Conservation (phyloP, 2,888 invertebrate species). For the Eustalomyia histrio region DNA sequence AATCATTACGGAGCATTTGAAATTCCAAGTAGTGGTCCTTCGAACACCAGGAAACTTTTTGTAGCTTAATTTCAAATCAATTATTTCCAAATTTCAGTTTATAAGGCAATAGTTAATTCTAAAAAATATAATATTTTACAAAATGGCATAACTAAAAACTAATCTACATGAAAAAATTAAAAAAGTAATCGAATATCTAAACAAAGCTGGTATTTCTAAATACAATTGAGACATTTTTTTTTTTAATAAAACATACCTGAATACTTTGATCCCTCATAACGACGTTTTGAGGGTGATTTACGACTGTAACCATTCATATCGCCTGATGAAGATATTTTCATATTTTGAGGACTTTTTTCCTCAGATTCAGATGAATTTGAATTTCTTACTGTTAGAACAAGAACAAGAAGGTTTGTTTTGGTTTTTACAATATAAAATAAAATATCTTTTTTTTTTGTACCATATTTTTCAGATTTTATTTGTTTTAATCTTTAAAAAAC, state of each 20-base stretch:
- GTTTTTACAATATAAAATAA: constrained; percentile 3
- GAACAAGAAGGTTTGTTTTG: constrained; percentile 41
- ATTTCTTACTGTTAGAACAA: constrained; percentile 64
- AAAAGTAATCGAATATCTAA: too few relatives aligned
- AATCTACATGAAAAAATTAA: too few relatives aligned
- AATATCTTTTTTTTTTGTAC: neutral
- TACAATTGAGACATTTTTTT: neutral
- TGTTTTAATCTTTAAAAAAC: neutral
- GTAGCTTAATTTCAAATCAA: too few relatives aligned
- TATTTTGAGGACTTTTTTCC: constrained; percentile 56
- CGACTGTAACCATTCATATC: constrained; percentile 78
- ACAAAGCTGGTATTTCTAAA: too few relatives aligned
- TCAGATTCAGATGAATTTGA: constrained; percentile 67
- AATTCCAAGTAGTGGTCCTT: too few relatives aligned
- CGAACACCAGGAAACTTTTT: too few relatives aligned
- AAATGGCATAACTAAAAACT: too few relatives aligned
- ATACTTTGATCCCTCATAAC: constrained; percentile 78
- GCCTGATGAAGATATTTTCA: constrained; percentile 68
- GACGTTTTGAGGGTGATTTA: constrained; percentile 76
- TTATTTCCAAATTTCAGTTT: too few relatives aligned
- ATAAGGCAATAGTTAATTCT: too few relatives aligned
- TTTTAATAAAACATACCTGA: constrained; percentile 70
- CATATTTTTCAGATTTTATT: neutral
- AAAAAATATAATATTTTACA: too few relatives aligned
- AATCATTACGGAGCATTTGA: too few relatives aligned